These are phyloP conservation scores for Catalaphyllia jardinei DNA, from an alignment of 64 coral and sea anemone genomes.

Conservation along the genomic window DNA sequence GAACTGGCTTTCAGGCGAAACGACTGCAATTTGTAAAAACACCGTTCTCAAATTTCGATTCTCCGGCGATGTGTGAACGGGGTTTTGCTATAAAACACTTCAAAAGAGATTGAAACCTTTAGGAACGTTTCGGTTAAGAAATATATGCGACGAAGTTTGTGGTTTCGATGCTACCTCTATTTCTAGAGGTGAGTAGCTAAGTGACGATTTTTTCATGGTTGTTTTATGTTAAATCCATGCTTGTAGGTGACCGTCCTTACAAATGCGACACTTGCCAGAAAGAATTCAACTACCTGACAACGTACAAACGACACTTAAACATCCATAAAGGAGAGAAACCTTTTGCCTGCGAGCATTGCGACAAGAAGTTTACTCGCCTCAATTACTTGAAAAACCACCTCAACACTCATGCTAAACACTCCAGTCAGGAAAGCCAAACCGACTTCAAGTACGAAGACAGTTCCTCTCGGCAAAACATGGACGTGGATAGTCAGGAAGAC, in stretches of 20 bases:
- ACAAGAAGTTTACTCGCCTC: conserved; percentile 94
- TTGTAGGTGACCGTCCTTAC: conserved; percentile 87
- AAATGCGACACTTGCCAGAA: conserved; percentile 95
- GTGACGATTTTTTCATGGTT: no score
- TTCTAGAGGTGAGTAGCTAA: no score
- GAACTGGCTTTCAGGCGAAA: no score
- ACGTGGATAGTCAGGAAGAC: conserved; percentile 42
- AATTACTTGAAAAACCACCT: conserved; percentile 97
- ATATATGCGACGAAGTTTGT: no score
- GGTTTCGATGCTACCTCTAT: no score
- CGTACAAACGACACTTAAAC: conserved; percentile 99
- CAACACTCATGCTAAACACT: conserved; percentile 75
- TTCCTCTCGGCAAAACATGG: not conserved
- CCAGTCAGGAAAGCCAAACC: conserved; percentile 88
- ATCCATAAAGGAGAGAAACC: conserved; percentile 97
- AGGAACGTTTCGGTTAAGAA: no score
- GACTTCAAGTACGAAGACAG: conserved; percentile 52
- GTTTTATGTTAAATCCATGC: not conserved
- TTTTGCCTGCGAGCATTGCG: conserved; percentile 86
- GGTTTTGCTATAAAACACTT: no score
- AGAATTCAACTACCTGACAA: conserved; percentile 98
- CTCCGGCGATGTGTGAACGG: no score
- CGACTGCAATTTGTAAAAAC: no score
- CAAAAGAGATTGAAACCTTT: no score
- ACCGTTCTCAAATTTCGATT: no score